Percentiles rank a stretch among this genome's conserved stretches.
phyloP scores from a whole-genome alignment of 1,140 invertebrate species.

The Trichomalopsis sarcophagae region DNA sequence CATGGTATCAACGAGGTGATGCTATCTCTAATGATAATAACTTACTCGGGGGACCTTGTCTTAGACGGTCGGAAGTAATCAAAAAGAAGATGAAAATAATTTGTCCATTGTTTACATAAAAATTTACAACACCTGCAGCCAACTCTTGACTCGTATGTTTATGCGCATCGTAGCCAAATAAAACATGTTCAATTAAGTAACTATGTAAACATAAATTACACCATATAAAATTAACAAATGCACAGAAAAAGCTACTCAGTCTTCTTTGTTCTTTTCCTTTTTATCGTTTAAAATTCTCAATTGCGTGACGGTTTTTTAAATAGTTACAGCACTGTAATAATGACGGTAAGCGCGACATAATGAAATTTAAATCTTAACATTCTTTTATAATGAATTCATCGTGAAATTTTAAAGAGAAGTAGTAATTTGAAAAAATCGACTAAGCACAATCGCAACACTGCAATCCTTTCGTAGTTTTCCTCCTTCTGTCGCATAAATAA shows the following conservation, averaged over 20 bases:
- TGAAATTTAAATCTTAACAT: not conserved
- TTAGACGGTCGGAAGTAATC: slow-evolving; percentile 28
- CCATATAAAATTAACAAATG: not conserved
- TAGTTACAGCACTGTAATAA: not conserved
- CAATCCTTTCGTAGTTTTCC: slow-evolving; percentile 1
- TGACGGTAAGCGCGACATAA: not conserved
- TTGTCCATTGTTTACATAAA: slow-evolving; percentile 29
- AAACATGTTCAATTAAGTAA: not conserved
- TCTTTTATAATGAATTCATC: not conserved
- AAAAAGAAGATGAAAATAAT: slow-evolving; percentile 18
- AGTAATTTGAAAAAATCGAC: not conserved
- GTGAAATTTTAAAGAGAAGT: not conserved
- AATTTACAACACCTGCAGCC: not conserved
- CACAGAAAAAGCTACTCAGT: too few species aligned
- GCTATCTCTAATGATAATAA: slow-evolving; percentile 39
- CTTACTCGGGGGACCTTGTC: not conserved
- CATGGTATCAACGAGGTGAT: not conserved
- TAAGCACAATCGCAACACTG: not conserved
- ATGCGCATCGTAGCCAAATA: not conserved
- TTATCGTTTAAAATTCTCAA: not conserved
- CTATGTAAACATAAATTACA: not conserved
- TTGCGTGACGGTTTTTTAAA: not conserved
- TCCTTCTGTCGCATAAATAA: slow-evolving; percentile 4
- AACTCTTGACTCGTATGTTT: not conserved
- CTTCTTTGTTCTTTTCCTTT: too few species aligned